Evolutionary conservation across 2,113 vertebrate species (phyloP), one percentile per base, ranked within the genome.

Genomic region (Colossoma macropomum): DNA sequence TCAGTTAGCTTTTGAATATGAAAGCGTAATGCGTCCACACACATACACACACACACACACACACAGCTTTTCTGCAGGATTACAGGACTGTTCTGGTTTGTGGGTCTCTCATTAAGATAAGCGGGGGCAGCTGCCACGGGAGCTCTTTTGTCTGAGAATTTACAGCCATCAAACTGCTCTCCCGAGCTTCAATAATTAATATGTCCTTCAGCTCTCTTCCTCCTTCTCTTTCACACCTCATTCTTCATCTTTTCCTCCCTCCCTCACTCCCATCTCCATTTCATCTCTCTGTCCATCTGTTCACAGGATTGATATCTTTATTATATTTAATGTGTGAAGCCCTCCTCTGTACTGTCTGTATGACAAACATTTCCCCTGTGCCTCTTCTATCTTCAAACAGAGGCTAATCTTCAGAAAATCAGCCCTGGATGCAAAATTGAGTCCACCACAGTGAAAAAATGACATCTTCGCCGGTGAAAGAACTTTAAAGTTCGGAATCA

Each of bases 121-220:
- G 4, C 65, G 45, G 63, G 30, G 52, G 32, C 32, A 60, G 62
- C 62, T 69, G 52, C 28, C 79, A 84, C 5, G 32, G 21, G 75
- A 78, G 59, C 12, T 75, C 41, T 71, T 65, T 70, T 65, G 80
- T 74, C 75, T 80, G 71, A 78, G 30, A 71, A 79, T 80, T 73
- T 75, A 71, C 34, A 73, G 78, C 19, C 59, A 56, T 56, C 32
- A 76, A 28, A 76, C 78, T 68, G 56, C 4, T 83, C 80, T 79
- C 68, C 1, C 48, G 75, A 3, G 77, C 77, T 52, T 85, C 62
- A 84, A 85, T 85, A 85, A 85, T 87, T 25, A 74, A 85, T 83
- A 66, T 79, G 70, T 63, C 54, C 71, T 73, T 85, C 65, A 82
- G 10, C 45, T 84, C 32, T 34, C 32, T 60, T 79, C 83, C 32